Base-by-base conservation (phyloP, 1,140 invertebrate genomes). In the Heliothis subflexa region DNA sequence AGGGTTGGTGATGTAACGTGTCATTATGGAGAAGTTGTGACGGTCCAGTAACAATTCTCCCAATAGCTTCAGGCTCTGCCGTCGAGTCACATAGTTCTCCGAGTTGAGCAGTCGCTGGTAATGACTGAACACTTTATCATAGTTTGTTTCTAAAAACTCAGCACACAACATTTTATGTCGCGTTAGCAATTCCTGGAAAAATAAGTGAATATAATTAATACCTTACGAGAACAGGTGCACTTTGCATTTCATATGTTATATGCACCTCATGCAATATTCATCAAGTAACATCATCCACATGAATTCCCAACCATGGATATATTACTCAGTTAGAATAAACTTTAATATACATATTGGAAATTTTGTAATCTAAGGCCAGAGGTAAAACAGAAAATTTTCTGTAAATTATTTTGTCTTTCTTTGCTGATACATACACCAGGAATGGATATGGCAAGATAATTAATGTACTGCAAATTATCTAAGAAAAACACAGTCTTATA, bases 1-100 rank as follows among this genome's bases (percentile, higher is more conserved):
- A 13, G 99, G 99, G 95, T 99, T 99, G 81, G 98, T 99, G 95
- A 99, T 99, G 95, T 99, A 99, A 86, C 97, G 96, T 64, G 99
- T 99, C 99, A 99, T 99, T 70, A 99, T 98, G 80, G 98, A 99
- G 95, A 99, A 99, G 96, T 99, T 99, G 94, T 99, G 99, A 93
- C 99, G 97, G 95, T 99, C 99, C 83, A 99, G 96, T 81, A 99
- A 95, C 83, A 99, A 95, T 96, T 99, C 99, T 40, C 99, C 99
- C 66, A 99, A 95, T 83, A 99, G 95, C 96, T 99, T 99, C 68
- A 99, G 96, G 93, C 99, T 99, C 95, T 99, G 99, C 91, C 99
- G 96, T 86, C 99, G 96, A 68, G 97, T 99, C 52, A 99, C 99
- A 95, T 99, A 99, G 94, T 99, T 99, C 94, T 99, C 99, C 9